phyloP scores from a whole-genome alignment of 2,113 vertebrate genomes.

The Tupaia tana region DNA sequence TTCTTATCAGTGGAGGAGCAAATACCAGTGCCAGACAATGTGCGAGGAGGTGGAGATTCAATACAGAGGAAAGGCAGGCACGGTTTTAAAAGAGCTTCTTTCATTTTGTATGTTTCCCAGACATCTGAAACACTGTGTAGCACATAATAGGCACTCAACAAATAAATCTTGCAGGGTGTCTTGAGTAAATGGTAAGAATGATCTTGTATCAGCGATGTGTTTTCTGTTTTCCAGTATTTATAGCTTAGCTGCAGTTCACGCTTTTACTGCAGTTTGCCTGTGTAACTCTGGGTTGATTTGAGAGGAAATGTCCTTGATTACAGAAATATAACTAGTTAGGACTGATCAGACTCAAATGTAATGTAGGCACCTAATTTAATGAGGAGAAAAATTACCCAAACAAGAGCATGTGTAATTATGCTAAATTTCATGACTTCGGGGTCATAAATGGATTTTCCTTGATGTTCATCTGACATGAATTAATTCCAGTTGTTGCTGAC shows the following conservation, averaged over 20 bases:
- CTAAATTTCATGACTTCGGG: slow-evolving; percentile 85
- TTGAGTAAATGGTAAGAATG: slow-evolving; percentile 15
- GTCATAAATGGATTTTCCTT: slow-evolving; percentile 88
- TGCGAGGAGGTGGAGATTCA: neutral
- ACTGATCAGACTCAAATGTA: slow-evolving; percentile 70
- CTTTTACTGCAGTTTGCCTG: slow-evolving; percentile 30
- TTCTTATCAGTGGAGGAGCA: neutral
- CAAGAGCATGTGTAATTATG: slow-evolving; percentile 84
- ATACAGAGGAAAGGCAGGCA: neutral
- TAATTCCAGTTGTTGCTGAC: slow-evolving; percentile 81
- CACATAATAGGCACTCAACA: neutral
- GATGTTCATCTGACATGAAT: slow-evolving; percentile 84
- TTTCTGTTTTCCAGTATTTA: neutral
- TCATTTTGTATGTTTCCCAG: neutral
- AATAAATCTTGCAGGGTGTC: neutral
- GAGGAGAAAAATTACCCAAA: slow-evolving; percentile 82
- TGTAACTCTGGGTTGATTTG: slow-evolving; percentile 53
- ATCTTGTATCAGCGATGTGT: neutral
- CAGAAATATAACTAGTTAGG: slow-evolving; percentile 77
- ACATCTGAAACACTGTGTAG: neutral
- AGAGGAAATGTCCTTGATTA: slow-evolving; percentile 72
- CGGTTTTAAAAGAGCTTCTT: neutral
- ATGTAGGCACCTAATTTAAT: slow-evolving; percentile 83
- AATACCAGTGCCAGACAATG: fast-evolving
- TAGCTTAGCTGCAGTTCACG: neutral